Conservation (phyloP, 2,113 vertebrate genomes). For the Cephalopholis sonnerati region DNA sequence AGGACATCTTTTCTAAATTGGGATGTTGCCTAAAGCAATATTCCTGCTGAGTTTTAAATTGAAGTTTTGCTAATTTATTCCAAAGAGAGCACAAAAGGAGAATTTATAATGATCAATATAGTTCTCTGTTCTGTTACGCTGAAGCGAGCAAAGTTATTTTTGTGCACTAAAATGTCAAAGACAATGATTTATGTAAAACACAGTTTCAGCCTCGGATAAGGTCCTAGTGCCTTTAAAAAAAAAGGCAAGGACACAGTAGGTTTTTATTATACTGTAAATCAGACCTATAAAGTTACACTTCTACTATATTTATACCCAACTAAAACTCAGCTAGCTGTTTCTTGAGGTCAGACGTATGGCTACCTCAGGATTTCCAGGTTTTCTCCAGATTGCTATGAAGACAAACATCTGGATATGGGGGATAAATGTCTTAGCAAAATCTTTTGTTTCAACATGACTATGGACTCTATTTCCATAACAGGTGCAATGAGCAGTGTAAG, state of each 20-base stretch:
- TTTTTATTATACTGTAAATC: background rate
- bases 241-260: background rate
- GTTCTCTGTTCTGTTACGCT: slow-evolving; percentile 38
- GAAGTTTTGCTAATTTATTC: slow-evolving; percentile 55
- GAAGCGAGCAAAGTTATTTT: slow-evolving; percentile 41
- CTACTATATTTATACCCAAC: background rate
- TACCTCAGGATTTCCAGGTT: background rate
- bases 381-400: background rate
- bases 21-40: slow-evolving; percentile 43
- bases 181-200: slow-evolving; percentile 40
- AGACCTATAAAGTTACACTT: background rate
- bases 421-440: background rate
- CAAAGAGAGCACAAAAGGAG: slow-evolving; percentile 46
- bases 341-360: background rate
- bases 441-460: background rate
- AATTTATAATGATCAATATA: slow-evolving; percentile 52
- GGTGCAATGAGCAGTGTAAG: background rate
- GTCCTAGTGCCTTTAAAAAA: slow-evolving; percentile 1
- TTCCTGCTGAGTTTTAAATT: slow-evolving; percentile 40
- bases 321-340: background rate
- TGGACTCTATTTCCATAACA: background rate
- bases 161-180: slow-evolving; percentile 36
- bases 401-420: background rate
- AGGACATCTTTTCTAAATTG: slow-evolving; percentile 56
- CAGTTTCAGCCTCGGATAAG: slow-evolving; percentile 2